Base-by-base conservation (phyloP, 2,113 vertebrate genomes). In the Callithrix jacchus region DNA sequence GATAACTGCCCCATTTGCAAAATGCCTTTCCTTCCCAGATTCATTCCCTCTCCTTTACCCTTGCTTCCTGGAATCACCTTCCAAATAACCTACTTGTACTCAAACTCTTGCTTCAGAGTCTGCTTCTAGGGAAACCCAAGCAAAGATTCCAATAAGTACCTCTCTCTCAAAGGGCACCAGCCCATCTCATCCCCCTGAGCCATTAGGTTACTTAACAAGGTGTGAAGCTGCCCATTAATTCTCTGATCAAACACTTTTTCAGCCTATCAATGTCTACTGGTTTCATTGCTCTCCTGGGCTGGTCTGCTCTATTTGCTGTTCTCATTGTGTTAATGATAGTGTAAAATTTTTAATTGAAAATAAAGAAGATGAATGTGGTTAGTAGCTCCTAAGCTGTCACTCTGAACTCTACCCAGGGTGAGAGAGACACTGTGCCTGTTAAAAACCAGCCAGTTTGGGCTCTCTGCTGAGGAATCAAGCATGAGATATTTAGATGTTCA, bases 271-370 rank as follows among this genome's bases (percentile, higher is more conserved):
- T 9, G 9, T 89, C 92, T 27, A 35, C 47, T 77, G 91, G 95
- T 10, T 86, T 93, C 80, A 89, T 58, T 89, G 74, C 45, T 71
- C 76, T 97, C 95, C 68, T 77, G 23, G 17, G 88, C 0, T 9
- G 49, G 18, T 71, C 84, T 93, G 64, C 0, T 42, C 61, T 5
- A 80, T 79, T 84, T 87, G 27, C 37, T 32, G 21, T 54, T n/a
- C 91, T 92, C 54, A 95, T 77, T 87, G 27, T 82, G 61, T 11
- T 30, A 47, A 85, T 71, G 49, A 25, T 20, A 66, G 80, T 70
- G 20, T 89, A 83, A 91, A 68, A 52, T 82, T 97, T 96, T 81
- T 61, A 97, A 89, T 94, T 93, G 97, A 93, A 94, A 96, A 94
- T 87, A 80, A 95, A 92, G 84, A 93, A 37, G 92, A 87, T 83